Evolutionary conservation across 2,113 vertebrate genomes (phyloP), one percentile per base, ranked within the genome.

Genomic region (Acanthochromis polyacanthus): DNA sequence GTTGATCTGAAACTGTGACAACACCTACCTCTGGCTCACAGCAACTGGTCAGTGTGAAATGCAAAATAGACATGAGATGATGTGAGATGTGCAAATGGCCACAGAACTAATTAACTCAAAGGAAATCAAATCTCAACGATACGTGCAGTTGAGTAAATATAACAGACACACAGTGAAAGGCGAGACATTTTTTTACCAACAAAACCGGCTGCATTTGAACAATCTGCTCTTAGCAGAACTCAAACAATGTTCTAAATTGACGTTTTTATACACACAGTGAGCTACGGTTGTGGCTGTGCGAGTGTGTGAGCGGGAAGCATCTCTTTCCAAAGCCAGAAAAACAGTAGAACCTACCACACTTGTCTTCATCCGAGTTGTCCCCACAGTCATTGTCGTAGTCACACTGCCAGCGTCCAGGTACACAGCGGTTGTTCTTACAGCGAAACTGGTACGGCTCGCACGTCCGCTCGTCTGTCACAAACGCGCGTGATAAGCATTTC

Each of bases 401-500:
- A 0, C 98, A 99, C 32, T 98, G 96, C 98, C 98, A 99, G 80
- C 98, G 98, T 0, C 98, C 97, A 0, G 98, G 98, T 68, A 99
- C 98, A 50, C 98, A 99, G 75, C 98, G 96, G 86, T 99, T 99
- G 90, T 98, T 99, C 88, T 97, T 98, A 23, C 98, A 99, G 46
- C 98, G 97, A 94, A 99, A 99, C 95, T 99, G 98, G 93, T 99
- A 99, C 7, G 98, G 97, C 71, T 98, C 98, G 61, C 98, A 99
- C 0, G 98, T 99, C 71, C 98, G 95, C 89, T 99, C 98, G 0
- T 98, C 98, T 99, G 92, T 19, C 14, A 74, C 58, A 75, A 30
- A 70, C 32, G 63, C 5, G 68, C 43, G 68, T 3, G 43, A 11
- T 61, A 1, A 68, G 50, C 4, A 71, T 3, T 4, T 14, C n/a